These are phyloP conservation scores for Malurus leucopterus DNA, from an alignment of 2,797 vertebrate species.

Conservation along the genomic window DNA sequence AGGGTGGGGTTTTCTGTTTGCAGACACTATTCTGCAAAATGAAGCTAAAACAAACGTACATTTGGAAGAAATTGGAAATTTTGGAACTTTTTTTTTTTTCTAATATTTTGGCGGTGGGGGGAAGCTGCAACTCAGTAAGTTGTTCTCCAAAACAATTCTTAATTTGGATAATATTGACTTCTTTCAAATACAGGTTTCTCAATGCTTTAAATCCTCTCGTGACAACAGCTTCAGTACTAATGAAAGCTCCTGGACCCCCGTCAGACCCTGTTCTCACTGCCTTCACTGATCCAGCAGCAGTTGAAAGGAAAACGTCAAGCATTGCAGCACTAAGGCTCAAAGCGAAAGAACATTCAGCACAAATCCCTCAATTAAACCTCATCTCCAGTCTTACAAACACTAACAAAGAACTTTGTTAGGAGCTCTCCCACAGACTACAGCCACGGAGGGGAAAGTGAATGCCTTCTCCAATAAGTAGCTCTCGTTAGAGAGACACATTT, in stretches of 20 bases:
- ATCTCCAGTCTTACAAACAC: slow-evolving; percentile 44
- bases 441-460: slow-evolving; percentile 20
- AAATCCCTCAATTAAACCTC: slow-evolving; percentile 58
- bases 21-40: not conserved
- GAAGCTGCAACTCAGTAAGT: not conserved
- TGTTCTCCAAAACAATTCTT: slow-evolving; percentile 31
- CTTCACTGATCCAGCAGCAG: slow-evolving; percentile 52
- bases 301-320: slow-evolving; percentile 66
- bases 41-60: not conserved
- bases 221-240: slow-evolving; percentile 53
- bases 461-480: slow-evolving; percentile 24
- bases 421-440: slow-evolving; percentile 22
- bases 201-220: slow-evolving; percentile 64
- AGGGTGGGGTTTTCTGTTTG: not conserved
- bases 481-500: not conserved
- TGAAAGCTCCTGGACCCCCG: slow-evolving; percentile 57
- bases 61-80: not conserved
- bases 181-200: slow-evolving; percentile 64
- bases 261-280: slow-evolving; percentile 53
- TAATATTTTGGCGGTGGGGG: not conserved
- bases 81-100: not conserved
- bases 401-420: slow-evolving; percentile 55
- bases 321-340: slow-evolving; percentile 60
- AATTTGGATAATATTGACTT: slow-evolving; percentile 43
- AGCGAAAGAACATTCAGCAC: slow-evolving; percentile 61